Conservation (phyloP, 2,113 vertebrate genomes). For the Psammodynastes pulverulentus region DNA sequence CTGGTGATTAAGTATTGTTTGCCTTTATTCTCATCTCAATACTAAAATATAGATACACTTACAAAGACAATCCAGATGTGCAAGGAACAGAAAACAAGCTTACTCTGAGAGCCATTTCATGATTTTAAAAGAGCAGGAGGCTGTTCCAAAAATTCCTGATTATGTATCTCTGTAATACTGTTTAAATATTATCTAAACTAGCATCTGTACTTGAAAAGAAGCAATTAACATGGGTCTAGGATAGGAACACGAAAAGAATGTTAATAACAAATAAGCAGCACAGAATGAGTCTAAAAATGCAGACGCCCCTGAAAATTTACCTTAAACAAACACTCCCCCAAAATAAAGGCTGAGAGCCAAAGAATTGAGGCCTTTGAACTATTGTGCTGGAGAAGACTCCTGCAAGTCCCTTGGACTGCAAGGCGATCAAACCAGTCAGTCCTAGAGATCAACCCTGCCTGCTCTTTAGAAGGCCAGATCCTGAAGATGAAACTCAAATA, state of each 20-base stretch:
- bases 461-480: too few relatives aligned
- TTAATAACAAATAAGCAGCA: neutral
- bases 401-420: too few relatives aligned
- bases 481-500: too few relatives aligned
- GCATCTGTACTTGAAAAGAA: slow-evolving; percentile 8
- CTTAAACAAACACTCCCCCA: neutral
- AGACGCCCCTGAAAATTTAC: neutral
- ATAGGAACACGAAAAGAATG: neutral
- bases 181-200: neutral
- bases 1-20: neutral
- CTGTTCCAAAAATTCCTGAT: neutral
- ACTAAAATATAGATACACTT: neutral
- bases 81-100: neutral
- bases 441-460: too few relatives aligned
- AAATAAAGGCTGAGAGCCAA: too few relatives aligned
- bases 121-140: slow-evolving; percentile 16
- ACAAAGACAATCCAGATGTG: neutral
- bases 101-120: neutral
- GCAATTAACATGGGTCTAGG: neutral
- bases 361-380: too few relatives aligned
- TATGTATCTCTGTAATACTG: slow-evolving; percentile 4
- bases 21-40: neutral
- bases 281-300: neutral
- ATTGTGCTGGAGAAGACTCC: too few relatives aligned
- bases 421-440: too few relatives aligned